Conservation (phyloP, 2,797 vertebrate species). For the Monodelphis domestica region DNA sequence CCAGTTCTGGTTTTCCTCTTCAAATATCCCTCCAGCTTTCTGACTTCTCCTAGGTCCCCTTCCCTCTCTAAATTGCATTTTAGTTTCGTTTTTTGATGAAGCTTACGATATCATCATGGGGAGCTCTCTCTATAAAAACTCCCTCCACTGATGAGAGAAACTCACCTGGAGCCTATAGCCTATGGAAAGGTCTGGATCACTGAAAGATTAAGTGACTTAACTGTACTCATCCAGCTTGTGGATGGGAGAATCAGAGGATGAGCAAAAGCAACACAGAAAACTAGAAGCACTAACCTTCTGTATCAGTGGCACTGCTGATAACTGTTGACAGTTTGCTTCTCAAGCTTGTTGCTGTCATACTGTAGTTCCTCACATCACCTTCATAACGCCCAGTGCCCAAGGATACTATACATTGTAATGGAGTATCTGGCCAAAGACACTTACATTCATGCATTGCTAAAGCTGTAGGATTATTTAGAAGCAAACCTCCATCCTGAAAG, state of each 20-base stretch:
- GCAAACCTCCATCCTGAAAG: conserved; percentile 94
- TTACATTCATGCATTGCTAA: conserved; percentile 96
- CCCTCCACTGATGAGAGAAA: background rate
- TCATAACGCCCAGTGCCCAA: conserved; percentile 94
- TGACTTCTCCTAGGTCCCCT: background rate
- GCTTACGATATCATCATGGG: background rate
- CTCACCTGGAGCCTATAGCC: background rate
- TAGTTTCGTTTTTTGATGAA: background rate
- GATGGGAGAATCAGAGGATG: background rate
- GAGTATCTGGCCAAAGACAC: conserved; percentile 94
- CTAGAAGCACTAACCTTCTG: conserved; percentile 90
- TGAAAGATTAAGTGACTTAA: background rate
- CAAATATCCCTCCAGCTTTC: background rate
- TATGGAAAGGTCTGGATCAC: background rate
- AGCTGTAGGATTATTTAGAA: conserved; percentile 96
- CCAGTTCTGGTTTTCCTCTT: background rate
- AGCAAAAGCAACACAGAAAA: background rate
- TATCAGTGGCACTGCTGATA: conserved; percentile 98
- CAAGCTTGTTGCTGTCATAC: conserved; percentile 91
- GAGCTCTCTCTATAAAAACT: background rate
- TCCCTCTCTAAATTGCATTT: background rate
- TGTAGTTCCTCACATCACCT: conserved; percentile 85
- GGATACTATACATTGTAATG: conserved; percentile 94
- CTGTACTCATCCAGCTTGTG: background rate
- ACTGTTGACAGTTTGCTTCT: conserved; percentile 95